These are phyloP conservation scores for Lordiphosa fenestrarum DNA, from an alignment of 2,888 invertebrate species.

Conservation along the genomic window DNA sequence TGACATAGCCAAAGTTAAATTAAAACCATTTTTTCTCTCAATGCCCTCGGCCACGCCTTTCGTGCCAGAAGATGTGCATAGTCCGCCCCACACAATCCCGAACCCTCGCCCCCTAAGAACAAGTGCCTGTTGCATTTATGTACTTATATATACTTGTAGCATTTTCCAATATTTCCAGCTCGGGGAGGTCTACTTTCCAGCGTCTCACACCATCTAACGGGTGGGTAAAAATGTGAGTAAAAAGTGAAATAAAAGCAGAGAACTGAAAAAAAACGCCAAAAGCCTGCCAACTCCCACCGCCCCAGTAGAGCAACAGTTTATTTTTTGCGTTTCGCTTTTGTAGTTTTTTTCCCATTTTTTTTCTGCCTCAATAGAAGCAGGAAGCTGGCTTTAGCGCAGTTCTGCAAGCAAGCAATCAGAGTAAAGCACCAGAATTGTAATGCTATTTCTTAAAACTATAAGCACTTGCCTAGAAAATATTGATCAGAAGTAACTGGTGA, in stretches of 20 bases:
- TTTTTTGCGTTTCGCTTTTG: conserved; percentile 18
- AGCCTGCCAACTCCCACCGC: conserved; percentile 34
- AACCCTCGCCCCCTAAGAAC: conserved; percentile 41
- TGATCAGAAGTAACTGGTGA: no score
- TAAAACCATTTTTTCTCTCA: conserved; percentile 51
- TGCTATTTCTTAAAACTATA: no score
- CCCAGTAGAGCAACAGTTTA: conserved; percentile 36
- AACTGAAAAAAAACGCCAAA: conserved; percentile 30
- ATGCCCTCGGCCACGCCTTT: conserved; percentile 40
- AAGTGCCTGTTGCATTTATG: conserved; percentile 67
- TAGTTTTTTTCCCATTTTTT: not conserved
- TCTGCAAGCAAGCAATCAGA: not conserved
- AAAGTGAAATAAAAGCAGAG: conserved; percentile 59
- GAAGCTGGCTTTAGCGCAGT: not conserved
- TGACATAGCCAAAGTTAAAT: conserved; percentile 62
- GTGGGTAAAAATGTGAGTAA: conserved; percentile 40
- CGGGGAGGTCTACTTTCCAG: conserved; percentile 9
- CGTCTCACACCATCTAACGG: no score
- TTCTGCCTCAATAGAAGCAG: not conserved
- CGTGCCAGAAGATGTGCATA: conserved; percentile 11
- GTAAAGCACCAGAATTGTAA: no score
- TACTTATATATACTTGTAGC: conserved; percentile 54
- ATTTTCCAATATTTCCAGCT: conserved; percentile 40
- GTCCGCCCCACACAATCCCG: conserved; percentile 8
- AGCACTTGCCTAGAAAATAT: no score